phyloP scores from a whole-genome alignment of 1,140 invertebrate genomes.

The Brachionus asplanchnoidis region DNA sequence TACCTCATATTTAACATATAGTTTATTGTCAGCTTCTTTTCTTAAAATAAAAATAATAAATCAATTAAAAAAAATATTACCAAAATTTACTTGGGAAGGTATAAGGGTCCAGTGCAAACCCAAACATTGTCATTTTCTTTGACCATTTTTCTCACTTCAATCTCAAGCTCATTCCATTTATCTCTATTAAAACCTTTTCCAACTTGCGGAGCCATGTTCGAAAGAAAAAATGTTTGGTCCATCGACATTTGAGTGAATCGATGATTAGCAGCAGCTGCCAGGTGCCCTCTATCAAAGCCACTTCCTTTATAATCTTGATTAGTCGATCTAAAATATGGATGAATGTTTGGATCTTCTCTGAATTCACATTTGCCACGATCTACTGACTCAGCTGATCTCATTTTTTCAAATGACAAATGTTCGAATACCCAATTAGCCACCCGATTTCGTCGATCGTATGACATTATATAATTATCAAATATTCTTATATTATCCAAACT shows the following conservation, averaged over 20 bases:
- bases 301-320: slow-evolving; percentile 79
- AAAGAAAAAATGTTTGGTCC: slow-evolving; percentile 84
- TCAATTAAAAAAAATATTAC: background rate
- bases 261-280: slow-evolving; percentile 97
- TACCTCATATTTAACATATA: slow-evolving; percentile 89
- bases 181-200: slow-evolving; percentile 87
- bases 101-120: slow-evolving; percentile 90
- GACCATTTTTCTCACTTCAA: slow-evolving; percentile 77
- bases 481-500: slow-evolving; percentile 59
- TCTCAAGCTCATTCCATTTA: slow-evolving; percentile 83
- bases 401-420: slow-evolving; percentile 74
- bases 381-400: slow-evolving; percentile 67
- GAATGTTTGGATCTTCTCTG: slow-evolving; percentile 67
- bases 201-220: slow-evolving; percentile 90
- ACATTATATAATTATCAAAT: slow-evolving; percentile 83
- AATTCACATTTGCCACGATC: slow-evolving; percentile 43
- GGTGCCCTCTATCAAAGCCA: slow-evolving; percentile 82
- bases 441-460: slow-evolving; percentile 81
- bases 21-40: slow-evolving; percentile 76
- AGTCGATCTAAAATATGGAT: slow-evolving; percentile 76
- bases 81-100: slow-evolving; percentile 68
- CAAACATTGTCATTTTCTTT: slow-evolving; percentile 79
- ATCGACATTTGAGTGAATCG: slow-evolving; percentile 70
- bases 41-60: slow-evolving; percentile 53
- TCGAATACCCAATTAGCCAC: slow-evolving; percentile 95